phyloP scores from a whole-genome alignment of 2,113 vertebrate genomes.

The Myotis brandtii region DNA sequence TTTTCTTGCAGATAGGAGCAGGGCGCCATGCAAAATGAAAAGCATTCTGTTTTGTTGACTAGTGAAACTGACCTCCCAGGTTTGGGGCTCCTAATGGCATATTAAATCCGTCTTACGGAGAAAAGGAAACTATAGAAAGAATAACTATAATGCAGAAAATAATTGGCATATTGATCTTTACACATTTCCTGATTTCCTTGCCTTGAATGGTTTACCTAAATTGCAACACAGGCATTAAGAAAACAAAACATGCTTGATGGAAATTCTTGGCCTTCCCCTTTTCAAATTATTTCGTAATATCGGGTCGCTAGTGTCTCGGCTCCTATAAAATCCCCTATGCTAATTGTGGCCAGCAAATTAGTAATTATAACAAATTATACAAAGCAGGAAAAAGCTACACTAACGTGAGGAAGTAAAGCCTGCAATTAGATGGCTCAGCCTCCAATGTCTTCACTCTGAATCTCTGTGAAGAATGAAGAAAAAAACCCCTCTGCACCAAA shows the following conservation, averaged over 20 bases:
- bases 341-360: constrained; percentile 84
- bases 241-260: constrained; percentile 66
- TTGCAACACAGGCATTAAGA: constrained; percentile 63
- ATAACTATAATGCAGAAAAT: neutral
- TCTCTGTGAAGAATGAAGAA: constrained; percentile 66
- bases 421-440: constrained; percentile 46
- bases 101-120: neutral
- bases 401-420: constrained; percentile 35
- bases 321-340: constrained; percentile 74
- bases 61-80: neutral
- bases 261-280: constrained; percentile 75
- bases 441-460: constrained; percentile 58
- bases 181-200: neutral
- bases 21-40: neutral
- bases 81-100: constrained; percentile 3
- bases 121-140: constrained; percentile 5
- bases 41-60: neutral
- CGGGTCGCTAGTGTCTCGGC: constrained; percentile 78
- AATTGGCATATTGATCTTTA: neutral
- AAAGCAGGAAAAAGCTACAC: constrained; percentile 71
- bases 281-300: constrained; percentile 83
- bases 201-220: constrained; percentile 65
- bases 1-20: neutral
- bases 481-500: constrained; percentile 74
- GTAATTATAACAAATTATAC: constrained; percentile 84